Evolutionary conservation across 2,888 invertebrate species (phyloP).

Genomic region (Oithona nana): DNA sequence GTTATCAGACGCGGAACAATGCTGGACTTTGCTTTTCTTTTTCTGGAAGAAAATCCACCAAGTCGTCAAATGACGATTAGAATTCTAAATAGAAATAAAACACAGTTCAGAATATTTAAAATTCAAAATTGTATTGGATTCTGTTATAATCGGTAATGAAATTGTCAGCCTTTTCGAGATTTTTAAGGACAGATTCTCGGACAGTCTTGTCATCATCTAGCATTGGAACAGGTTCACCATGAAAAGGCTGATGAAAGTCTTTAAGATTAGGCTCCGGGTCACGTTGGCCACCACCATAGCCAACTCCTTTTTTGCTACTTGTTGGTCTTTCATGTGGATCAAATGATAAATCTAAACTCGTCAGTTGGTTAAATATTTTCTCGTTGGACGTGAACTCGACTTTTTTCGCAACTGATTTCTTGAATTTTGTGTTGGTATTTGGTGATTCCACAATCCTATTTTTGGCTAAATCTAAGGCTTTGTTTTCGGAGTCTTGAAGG

Average conservation of each 20-base stretch:
- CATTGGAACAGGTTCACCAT: background rate
- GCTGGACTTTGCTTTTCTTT: background rate
- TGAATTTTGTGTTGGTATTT: background rate
- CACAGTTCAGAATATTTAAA: too few species aligned
- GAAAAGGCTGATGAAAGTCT: background rate
- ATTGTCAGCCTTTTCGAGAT: too few species aligned
- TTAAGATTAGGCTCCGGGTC: background rate
- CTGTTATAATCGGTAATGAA: too few species aligned
- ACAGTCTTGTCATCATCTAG: background rate
- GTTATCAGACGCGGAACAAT: background rate
- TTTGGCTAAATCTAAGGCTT: background rate
- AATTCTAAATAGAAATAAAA: too few species aligned
- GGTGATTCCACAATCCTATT: background rate
- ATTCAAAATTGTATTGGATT: too few species aligned
- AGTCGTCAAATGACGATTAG: too few species aligned
- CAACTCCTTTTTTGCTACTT: background rate
- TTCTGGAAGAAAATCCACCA: background rate
- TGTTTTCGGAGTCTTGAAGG: background rate
- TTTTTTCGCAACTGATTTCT: background rate
- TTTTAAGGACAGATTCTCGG: too few species aligned
- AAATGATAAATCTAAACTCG: background rate
- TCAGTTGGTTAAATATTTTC: background rate
- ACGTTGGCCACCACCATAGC: background rate
- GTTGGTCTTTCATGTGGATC: background rate
- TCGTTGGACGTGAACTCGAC: background rate